Conservation (phyloP, 30 jellyfish, hydroid and myxozoan genomes). For the Sanderia malayensis region DNA sequence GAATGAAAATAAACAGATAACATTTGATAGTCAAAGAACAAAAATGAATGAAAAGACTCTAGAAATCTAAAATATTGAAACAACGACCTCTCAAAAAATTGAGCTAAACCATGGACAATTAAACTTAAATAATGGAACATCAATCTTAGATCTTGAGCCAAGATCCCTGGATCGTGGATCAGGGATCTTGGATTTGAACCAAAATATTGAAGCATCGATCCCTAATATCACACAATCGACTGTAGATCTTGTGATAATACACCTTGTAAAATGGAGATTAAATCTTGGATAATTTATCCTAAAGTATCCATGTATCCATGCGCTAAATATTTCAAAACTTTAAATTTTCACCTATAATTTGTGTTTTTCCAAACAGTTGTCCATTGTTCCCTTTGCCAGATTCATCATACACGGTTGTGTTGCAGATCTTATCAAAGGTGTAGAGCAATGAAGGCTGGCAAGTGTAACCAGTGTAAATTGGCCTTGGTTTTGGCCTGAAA, state of each 20-base stretch:
- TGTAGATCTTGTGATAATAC: too few species aligned
- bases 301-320: not conserved
- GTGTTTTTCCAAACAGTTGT: constrained; percentile 25
- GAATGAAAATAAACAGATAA: not conserved
- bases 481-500: too few species aligned
- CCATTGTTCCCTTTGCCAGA: constrained; percentile 96
- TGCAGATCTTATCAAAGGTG: constrained; percentile 73
- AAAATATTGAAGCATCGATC: not conserved
- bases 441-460: constrained; percentile 79
- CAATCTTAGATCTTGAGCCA: too few species aligned
- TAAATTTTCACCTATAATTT: constrained; percentile 33
- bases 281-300: not conserved
- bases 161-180: not conserved
- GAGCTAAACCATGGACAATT: not conserved
- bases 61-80: not conserved
- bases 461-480: constrained; percentile 57
- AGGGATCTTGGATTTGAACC: not conserved
- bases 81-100: not conserved
- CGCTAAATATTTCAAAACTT: not conserved
- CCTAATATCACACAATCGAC: too few species aligned
- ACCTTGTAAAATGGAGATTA: too few species aligned
- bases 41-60: not conserved
- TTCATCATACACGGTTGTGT: constrained; percentile 65
- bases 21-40: not conserved
- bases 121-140: too few species aligned